Evolutionary conservation across 2,113 vertebrate species (phyloP), one percentile per base, ranked within the genome.

Genomic region (Gallinago undulata): DNA sequence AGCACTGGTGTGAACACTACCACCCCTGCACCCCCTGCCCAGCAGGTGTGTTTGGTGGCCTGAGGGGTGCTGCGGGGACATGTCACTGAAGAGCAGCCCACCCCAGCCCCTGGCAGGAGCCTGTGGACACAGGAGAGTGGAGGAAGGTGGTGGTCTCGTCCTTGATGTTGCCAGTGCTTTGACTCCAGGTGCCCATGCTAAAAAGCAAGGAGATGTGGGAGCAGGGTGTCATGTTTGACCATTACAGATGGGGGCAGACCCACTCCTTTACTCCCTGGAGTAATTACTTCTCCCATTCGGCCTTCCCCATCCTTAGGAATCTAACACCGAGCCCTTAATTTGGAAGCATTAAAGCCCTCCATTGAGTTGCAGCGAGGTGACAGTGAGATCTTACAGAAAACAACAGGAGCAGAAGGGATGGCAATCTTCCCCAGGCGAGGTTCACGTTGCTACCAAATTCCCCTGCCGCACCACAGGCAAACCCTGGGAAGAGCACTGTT

Each of bases 11-110:
- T 45, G 47, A 90, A 14, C 6, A 1, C 0, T 9, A 25, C 0
- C 2, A 67, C 6, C 16, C 0, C 1, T 30, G 14, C 15, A 47
- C 43, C 19, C 39, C 57, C 62, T 73, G 55, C 16, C 17, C 11
- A 8, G 11, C 15, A 72, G 13, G 5, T 10, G 5, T 62, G n/a
- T 72, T 43, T 64, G 23, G 25, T 68, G 39, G 30, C 13, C 30
- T 4, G 1, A 43, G 25, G 1, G 2, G 55, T 56, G 30, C 47
- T 59, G 28, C 0, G 2, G 28, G 53, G 25, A 7, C 23, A 39
- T 19, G 31, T 13, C 31, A 23, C 43, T 37, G 59, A 59, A 57
- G 2, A 35, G 21, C 66, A 85, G 57, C 27, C 13, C 22, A 51
- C 6, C 33, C 19, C 17, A 68, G 30, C 8, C 43, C 48, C 35